phyloP scores from a whole-genome alignment of 2,888 invertebrate species.

The Patella caerulea region DNA sequence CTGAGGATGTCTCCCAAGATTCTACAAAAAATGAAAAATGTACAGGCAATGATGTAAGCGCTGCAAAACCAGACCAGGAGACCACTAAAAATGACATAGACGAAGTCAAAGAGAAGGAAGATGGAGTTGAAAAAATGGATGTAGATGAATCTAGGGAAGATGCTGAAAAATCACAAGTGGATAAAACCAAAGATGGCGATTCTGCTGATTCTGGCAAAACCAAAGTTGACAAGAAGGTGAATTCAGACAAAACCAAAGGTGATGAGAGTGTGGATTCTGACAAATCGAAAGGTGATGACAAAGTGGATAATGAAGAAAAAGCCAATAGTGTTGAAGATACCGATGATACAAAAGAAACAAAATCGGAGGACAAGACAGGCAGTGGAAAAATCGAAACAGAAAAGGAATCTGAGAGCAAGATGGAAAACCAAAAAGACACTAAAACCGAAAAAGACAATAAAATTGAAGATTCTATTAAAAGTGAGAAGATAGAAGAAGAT shows the following conservation, averaged over 20 bases:
- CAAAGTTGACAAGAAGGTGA: constrained; percentile 8
- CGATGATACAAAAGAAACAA: not conserved
- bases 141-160: constrained; percentile 11
- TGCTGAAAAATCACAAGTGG: not conserved
- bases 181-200: no score
- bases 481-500: not conserved
- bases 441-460: constrained; percentile 13
- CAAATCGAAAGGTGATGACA: not conserved
- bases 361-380: not conserved
- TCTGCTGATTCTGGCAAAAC: not conserved
- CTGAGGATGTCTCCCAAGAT: constrained; percentile 5
- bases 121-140: constrained; percentile 16
- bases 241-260: constrained; percentile 3
- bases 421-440: constrained; percentile 3
- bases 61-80: constrained; percentile 8
- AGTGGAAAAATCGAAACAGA: not conserved
- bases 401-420: not conserved
- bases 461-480: not conserved
- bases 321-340: not conserved
- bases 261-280: not conserved
- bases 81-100: not conserved
- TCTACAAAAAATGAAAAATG: constrained; percentile 7
- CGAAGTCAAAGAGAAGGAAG: constrained; percentile 15
- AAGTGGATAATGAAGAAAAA: not conserved
- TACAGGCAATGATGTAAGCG: not conserved